Conservation (phyloP, 2,113 vertebrate species). For the Elachura formosa region DNA sequence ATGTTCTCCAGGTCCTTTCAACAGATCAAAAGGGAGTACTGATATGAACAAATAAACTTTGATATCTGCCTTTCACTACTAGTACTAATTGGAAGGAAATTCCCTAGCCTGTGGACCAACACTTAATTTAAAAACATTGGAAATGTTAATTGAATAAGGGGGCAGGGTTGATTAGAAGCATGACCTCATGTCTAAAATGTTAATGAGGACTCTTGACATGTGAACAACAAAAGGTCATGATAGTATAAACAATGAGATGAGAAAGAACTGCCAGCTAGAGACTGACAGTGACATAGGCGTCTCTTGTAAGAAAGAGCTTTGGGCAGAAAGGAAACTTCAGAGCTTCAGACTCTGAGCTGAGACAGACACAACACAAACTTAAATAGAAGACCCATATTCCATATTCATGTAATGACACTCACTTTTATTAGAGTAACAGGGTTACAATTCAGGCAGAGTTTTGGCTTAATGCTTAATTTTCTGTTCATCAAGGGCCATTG, state of each 20-base stretch:
- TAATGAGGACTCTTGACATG: constrained; percentile 36
- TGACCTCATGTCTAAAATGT: constrained; percentile 44
- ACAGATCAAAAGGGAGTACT: constrained; percentile 49
- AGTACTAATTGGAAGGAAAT: constrained; percentile 61
- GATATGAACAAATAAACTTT: constrained; percentile 61
- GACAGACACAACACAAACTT: neutral
- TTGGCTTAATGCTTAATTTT: neutral
- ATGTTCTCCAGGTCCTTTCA: constrained; percentile 35
- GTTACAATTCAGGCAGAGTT: neutral
- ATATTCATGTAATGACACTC: neutral
- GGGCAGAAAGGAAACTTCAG: neutral
- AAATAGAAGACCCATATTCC: neutral
- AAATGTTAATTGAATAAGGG: constrained; percentile 55
- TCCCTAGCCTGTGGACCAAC: neutral
- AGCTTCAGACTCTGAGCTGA: neutral
- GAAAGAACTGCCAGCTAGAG: neutral
- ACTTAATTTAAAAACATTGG: constrained; percentile 44
- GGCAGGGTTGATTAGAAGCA: constrained; percentile 25
- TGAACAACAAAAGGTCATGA: constrained; percentile 39
- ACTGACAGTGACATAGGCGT: neutral
- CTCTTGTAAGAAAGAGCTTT: neutral
- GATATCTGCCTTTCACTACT: constrained; percentile 37
- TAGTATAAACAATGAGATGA: constrained; percentile 21
- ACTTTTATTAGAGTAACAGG: neutral
- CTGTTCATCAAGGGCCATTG: neutral